Evolutionary conservation across 2,797 vertebrate genomes (phyloP), one percentile per base, ranked within the genome.

Genomic region (Pseudochirops corinnae): DNA sequence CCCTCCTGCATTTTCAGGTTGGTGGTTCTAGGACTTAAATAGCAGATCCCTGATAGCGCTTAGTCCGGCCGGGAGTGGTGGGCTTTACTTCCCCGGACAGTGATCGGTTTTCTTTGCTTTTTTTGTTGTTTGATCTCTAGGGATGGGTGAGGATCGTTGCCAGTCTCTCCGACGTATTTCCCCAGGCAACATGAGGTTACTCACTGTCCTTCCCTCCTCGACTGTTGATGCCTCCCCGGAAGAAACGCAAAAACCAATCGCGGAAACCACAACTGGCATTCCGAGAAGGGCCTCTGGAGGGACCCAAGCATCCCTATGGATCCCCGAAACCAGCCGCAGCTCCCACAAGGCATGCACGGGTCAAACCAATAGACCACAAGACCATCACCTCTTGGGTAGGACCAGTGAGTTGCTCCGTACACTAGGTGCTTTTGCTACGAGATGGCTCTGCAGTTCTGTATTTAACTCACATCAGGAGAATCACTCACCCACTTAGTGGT

Each of bases 201-300:
- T 62, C 91, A 95, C 60, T 16, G n/a, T 11, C 95, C 92, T 93
- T 94, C 98, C 98, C 98, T 93, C 90, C 90, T 12, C 5, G 94
- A 26, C 94, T 95, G 97, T 98, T 98, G 98, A 99, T 99, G 99
- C 99, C 99, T 98, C 99, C 99, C 0, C 99, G 98, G 98, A 99
- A 96, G 94, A 99, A 99, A 97, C 93, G 58, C 16, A 26, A 29
- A 29, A 93, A 26, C 90, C 95, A 98, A 39, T 55, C 95, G 57
- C 96, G 96, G 16, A 99, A 98, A 98, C 96, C 98, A 97, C 98
- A 99, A 55, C 98, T 99, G 98, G 96, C 96, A 28, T 99, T 99
- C 98, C 93, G 98, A 96, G 99, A 99, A 55, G 98, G 95, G 24
- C 99, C 99, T 16, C 28, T 97, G 94, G 96, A 98, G 96, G 99